phyloP scores from a whole-genome alignment of 2,797 vertebrate species.

The Malacoctenus gilli region DNA sequence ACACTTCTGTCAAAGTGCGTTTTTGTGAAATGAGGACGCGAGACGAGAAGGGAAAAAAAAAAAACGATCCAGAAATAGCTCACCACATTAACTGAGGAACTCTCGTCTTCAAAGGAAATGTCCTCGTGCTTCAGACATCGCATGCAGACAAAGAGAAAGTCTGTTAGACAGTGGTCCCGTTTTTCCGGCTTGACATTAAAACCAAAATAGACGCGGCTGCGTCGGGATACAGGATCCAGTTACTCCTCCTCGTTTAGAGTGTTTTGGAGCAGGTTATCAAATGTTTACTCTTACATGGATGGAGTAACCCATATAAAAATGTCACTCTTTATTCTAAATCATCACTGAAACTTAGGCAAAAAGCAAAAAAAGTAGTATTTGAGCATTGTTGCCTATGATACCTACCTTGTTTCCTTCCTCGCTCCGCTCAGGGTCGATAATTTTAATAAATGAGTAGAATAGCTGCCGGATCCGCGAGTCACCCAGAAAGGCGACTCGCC shows the following conservation, averaged over 20 bases:
- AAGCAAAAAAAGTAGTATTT: too few species aligned
- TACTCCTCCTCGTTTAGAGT: too few species aligned
- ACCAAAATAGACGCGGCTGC: conserved; percentile 22
- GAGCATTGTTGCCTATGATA: neutral
- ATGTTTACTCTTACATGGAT: too few species aligned
- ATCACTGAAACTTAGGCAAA: too few species aligned
- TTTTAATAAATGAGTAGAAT: conserved; percentile 93
- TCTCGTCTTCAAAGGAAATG: conserved; percentile 90
- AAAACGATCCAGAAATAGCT: conserved; percentile 67
- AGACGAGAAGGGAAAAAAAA: too few species aligned
- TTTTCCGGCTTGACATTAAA: conserved; percentile 13
- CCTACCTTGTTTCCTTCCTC: conserved; percentile 93
- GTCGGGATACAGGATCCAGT: neutral
- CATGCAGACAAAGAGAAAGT: conserved; percentile 44
- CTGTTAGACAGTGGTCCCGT: conserved; percentile 25
- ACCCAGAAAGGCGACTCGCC: conserved; percentile 90
- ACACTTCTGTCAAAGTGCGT: neutral
- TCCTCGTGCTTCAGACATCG: conserved; percentile 88
- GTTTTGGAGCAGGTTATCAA: too few species aligned
- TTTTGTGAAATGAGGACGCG: conserved; percentile 7
- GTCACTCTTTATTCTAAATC: too few species aligned
- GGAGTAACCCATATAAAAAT: too few species aligned
- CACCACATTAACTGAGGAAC: conserved; percentile 90
- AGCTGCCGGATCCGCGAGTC: conserved; percentile 96
- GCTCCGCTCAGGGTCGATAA: conserved; percentile 87